Evolutionary conservation across 2,113 vertebrate species (phyloP), one percentile per base, ranked within the genome.

Genomic region (Leptodactylus fuscus): DNA sequence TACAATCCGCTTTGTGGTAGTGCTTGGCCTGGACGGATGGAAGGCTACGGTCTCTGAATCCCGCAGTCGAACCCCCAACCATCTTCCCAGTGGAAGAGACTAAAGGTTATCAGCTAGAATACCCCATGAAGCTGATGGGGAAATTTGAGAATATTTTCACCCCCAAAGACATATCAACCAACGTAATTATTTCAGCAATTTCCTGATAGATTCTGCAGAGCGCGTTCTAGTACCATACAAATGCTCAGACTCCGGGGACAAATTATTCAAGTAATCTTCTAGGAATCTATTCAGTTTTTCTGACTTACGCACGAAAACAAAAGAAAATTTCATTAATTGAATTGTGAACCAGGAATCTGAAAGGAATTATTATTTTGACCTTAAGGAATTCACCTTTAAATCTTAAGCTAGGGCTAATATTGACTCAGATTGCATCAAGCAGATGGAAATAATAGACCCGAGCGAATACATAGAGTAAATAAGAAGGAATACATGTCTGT

Each of bases 371-470:
- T 78, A 53, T 80, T 62, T 24, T 80, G 77, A 80, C 77, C 77
- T 38, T 80, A 80, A 18, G 77, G 55, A 60, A 60, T 60, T 80
- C 77, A 82, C 81, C 81, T 82, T 82, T 82, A 53, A 82, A 82
- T 48, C 65, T 71, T 71, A 49, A 71, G 27, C 44, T 13, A 22
- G 24, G 32, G 29, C 44, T 71, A 82, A 69, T 82, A 82, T 71
- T 82, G 81, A 82, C 81, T 69, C 10, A 55, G 62, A 71, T 82
- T 71, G 41, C 48, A 82, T 82, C 81, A 70, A 82, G 38, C 62
- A 70, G 65, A 70, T 82, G 44, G 67, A 81, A 82, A 48, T 48
- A 70, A 82, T 53, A 34, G 65, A 27, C 46, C 46, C 5, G 62
- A n/a, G 46, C 13, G 60, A 82, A 71, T 71, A 70, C 53, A 82